These are phyloP conservation scores for Eumacrocentrus americanus DNA, from an alignment of 2,888 invertebrate genomes.

Conservation along the genomic window DNA sequence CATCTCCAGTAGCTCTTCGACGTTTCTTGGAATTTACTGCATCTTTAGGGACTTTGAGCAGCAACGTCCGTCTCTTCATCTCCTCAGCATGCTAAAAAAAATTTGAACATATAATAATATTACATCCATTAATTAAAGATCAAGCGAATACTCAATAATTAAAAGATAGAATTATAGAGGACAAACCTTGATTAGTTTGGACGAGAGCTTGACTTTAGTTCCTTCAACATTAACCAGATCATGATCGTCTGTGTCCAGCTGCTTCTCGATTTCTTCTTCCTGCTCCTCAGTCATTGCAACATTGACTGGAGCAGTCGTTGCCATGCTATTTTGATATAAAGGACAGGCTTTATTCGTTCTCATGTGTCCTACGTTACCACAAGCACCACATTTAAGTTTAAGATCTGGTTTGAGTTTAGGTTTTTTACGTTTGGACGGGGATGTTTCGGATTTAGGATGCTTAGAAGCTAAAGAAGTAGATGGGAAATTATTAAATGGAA, in stretches of 20 bases:
- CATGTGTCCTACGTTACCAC: constrained; percentile 85
- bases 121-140: not conserved
- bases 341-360: constrained; percentile 98
- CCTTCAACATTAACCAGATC: constrained; percentile 93
- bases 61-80: constrained; percentile 77
- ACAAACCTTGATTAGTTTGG: constrained; percentile 80
- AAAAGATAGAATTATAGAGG: not conserved
- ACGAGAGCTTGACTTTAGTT: constrained; percentile 89
- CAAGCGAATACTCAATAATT: constrained; percentile 10
- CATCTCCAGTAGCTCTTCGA: constrained; percentile 70
- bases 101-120: not conserved
- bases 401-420: constrained; percentile 88
- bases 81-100: constrained; percentile 80
- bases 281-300: constrained; percentile 81
- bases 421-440: constrained; percentile 75
- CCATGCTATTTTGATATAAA: constrained; percentile 76
- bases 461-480: constrained; percentile 47
- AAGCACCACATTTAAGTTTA: constrained; percentile 95
- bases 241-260: constrained; percentile 79
- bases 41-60: constrained; percentile 80
- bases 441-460: constrained; percentile 48
- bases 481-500: constrained; percentile 51
- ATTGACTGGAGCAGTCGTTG: constrained; percentile 67
- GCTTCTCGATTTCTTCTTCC: constrained; percentile 80
- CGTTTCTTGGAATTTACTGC: constrained; percentile 71